A percentile compares a stretch with the other conserved stretches of the same genome.
phyloP scores from a whole-genome alignment of 2,797 vertebrate species.

The Esox lucius region DNA sequence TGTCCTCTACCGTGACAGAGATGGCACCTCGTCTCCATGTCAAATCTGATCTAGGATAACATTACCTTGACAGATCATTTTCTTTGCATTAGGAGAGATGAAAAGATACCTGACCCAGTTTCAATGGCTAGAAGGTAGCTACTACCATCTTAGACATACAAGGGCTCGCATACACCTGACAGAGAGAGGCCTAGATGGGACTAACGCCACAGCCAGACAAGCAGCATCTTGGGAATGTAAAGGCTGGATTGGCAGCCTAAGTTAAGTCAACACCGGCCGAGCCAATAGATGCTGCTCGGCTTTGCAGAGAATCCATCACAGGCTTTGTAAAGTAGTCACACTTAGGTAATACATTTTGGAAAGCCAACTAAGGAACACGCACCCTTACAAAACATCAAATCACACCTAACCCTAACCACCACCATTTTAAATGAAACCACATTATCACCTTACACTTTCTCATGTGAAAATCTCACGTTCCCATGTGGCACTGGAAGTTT shows the following conservation, averaged over 20 bases:
- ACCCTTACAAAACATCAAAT: not conserved
- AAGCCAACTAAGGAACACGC: conserved; percentile 4
- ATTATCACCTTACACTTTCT: too few relatives aligned
- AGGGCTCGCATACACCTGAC: conserved; percentile 14
- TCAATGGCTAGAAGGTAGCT: not conserved
- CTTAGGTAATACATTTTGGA: conserved; percentile 26
- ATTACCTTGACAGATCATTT: conserved; percentile 36
- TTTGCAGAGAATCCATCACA: conserved; percentile 47
- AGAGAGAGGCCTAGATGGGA: not conserved
- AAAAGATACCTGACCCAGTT: not conserved
- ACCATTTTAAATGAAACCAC: too few relatives aligned
- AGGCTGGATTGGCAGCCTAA: conserved; percentile 43
- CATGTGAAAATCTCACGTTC: too few relatives aligned
- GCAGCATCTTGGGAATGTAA: conserved; percentile 48
- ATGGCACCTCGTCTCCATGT: conserved; percentile 41
- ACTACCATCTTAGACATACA: not conserved
- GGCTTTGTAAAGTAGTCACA: conserved; percentile 48
- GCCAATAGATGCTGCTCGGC: conserved; percentile 43
- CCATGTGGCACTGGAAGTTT: too few relatives aligned
- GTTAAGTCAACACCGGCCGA: conserved; percentile 45
- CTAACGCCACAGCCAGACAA: conserved; percentile 13
- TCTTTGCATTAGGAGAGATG: not conserved
- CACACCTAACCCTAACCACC: too few relatives aligned
- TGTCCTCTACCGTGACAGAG: conserved; percentile 53
- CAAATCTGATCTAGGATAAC: conserved; percentile 55